Percentiles rank a stretch among this genome's conserved stretches.
phyloP scores from a whole-genome alignment of 2,797 vertebrate genomes.

The Enteromius afrohamiltoni region DNA sequence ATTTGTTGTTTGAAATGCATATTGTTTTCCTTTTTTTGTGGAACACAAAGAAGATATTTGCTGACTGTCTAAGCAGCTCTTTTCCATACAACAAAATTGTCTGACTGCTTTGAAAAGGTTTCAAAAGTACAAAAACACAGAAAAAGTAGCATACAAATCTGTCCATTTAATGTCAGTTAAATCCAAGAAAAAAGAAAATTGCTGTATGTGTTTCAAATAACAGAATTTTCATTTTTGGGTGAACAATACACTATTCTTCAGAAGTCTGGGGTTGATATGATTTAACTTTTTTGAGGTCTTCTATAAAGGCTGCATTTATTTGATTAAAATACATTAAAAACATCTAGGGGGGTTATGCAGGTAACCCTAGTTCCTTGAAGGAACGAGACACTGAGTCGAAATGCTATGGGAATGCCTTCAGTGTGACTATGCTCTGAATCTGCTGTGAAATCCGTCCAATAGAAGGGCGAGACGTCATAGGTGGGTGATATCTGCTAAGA shows the following conservation, averaged over 20 bases:
- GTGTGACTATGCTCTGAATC: too few species aligned
- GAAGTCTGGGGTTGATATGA: not conserved
- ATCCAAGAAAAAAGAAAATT: not conserved
- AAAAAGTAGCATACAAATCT: not conserved
- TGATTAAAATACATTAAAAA: not conserved
- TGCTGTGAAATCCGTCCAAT: too few species aligned
- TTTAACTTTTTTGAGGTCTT: not conserved
- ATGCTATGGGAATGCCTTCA: too few species aligned
- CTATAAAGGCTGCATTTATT: not conserved
- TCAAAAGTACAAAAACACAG: constrained; percentile 9
- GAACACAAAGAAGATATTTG: not conserved
- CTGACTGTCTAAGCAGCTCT: not conserved
- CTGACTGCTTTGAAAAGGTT: not conserved
- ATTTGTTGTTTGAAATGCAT: constrained; percentile 4
- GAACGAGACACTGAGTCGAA: too few species aligned
- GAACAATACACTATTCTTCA: not conserved
- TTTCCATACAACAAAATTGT: not conserved
- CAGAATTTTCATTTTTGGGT: not conserved
- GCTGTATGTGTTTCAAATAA: not conserved
- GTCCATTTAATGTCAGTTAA: not conserved
- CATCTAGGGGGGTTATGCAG: too few species aligned
- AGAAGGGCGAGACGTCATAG: too few species aligned
- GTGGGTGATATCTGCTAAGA: too few species aligned
- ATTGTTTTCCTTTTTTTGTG: constrained; percentile 12
- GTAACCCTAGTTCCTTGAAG: too few species aligned